Conservation (phyloP, 2,888 invertebrate genomes). For the Agelastica alni region DNA sequence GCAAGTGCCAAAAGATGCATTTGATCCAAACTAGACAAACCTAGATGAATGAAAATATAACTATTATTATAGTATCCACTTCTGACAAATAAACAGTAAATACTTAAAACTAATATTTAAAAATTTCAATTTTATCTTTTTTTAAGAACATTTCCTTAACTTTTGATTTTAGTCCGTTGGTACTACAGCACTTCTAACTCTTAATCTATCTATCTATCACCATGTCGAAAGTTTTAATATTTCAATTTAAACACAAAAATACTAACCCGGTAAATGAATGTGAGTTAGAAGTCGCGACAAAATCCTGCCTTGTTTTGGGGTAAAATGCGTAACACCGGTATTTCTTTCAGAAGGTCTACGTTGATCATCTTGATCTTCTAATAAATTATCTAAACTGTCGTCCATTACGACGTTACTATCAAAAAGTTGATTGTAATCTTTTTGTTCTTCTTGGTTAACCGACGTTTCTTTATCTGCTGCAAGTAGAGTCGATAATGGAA, state of each 20-base stretch:
- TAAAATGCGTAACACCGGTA: conserved; percentile 75
- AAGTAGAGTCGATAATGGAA: conserved; percentile 94
- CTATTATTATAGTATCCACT: too few species aligned
- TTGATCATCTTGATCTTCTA: conserved; percentile 67
- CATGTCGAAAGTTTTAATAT: too few species aligned
- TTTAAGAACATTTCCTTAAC: too few species aligned
- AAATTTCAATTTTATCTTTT: too few species aligned
- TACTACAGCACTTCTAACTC: too few species aligned
- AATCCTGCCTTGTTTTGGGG: conserved; percentile 79
- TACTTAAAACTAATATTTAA: too few species aligned
- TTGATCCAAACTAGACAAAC: conserved; percentile 91
- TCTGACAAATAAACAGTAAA: too few species aligned
- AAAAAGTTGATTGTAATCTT: conserved; percentile 90
- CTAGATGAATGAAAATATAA: too few species aligned
- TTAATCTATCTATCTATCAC: too few species aligned
- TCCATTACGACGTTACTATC: conserved; percentile 76
- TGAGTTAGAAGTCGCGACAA: conserved; percentile 91
- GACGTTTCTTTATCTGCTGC: conserved; percentile 91
- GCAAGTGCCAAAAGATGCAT: conserved; percentile 99
- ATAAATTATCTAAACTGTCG: conserved; percentile 78
- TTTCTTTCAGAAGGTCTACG: conserved; percentile 57
- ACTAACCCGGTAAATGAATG: conserved; percentile 83
- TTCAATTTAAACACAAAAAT: neutral
- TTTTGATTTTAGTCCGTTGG: too few species aligned
- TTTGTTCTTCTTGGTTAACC: conserved; percentile 53